Evolutionary conservation across 2,888 invertebrate genomes (phyloP).

Genomic region (Coelopa pilipes): DNA sequence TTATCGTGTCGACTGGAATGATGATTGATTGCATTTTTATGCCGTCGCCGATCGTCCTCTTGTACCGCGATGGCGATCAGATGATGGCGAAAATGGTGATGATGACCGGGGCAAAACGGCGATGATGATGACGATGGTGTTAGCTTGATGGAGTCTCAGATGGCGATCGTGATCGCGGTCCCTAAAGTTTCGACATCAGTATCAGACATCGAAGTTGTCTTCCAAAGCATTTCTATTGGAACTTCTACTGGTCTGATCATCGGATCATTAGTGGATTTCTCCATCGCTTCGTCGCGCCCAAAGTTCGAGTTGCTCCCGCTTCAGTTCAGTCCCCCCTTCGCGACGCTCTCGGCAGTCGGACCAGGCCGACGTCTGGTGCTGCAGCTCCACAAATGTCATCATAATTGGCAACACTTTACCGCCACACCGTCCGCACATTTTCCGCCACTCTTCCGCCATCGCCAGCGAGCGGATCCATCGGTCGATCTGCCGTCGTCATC

Average conservation of each 20-base stretch:
- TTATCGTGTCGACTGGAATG: slow-evolving; percentile 49
- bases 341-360: background rate
- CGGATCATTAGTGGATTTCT: too few relatives aligned
- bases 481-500: too few relatives aligned
- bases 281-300: too few relatives aligned
- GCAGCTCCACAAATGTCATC: background rate
- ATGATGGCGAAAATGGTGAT: background rate
- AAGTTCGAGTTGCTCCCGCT: too few relatives aligned
- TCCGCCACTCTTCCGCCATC: background rate
- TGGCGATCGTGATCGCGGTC: too few relatives aligned
- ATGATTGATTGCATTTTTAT: slow-evolving; percentile 48
- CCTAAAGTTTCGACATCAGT: too few relatives aligned
- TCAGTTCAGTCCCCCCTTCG: too few relatives aligned
- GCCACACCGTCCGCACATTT: background rate
- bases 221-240: too few relatives aligned
- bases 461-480: too few relatives aligned
- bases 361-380: background rate
- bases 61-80: background rate
- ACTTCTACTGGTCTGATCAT: too few relatives aligned
- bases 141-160: background rate
- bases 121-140: too few relatives aligned
- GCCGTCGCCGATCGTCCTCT: background rate
- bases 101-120: background rate
- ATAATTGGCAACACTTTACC: slow-evolving; percentile 7
- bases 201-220: too few relatives aligned